Evolutionary conservation across 1,140 invertebrate species (phyloP).

Genomic region (Mamestra configurata): DNA sequence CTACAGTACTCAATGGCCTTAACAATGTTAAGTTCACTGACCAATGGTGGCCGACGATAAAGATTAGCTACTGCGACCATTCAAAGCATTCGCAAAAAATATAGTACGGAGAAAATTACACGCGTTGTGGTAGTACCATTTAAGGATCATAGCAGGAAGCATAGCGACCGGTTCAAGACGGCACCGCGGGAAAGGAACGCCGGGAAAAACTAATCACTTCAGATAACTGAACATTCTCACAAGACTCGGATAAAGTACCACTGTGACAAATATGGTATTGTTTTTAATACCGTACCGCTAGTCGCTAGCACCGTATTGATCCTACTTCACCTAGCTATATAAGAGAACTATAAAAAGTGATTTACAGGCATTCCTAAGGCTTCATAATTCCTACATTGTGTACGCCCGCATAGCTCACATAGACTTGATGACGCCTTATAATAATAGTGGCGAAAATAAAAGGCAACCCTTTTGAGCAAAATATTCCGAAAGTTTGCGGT

Average conservation of each 20-base stretch:
- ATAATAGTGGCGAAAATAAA: conserved; percentile 79
- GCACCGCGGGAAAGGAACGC: conserved; percentile 62
- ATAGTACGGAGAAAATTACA: conserved; percentile 72
- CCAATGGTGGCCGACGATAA: conserved; percentile 57
- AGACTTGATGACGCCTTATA: conserved; percentile 59
- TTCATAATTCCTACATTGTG: conserved; percentile 60
- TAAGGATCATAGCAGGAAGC: conserved; percentile 81
- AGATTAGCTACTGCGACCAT: conserved; percentile 63
- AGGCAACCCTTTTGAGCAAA: conserved; percentile 61
- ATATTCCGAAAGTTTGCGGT: conserved; percentile 75
- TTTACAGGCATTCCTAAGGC: conserved; percentile 57
- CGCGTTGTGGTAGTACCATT: conserved; percentile 70
- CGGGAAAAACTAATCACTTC: conserved; percentile 72
- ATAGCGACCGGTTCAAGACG: conserved; percentile 63
- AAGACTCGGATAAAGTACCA: conserved; percentile 48
- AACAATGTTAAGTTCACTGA: conserved; percentile 64
- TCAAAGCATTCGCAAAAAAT: conserved; percentile 68
- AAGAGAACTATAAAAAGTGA: conserved; percentile 56
- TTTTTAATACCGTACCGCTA: conserved; percentile 49
- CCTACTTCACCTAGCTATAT: neutral
- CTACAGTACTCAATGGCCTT: neutral
- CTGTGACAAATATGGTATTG: conserved; percentile 53
- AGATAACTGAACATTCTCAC: conserved; percentile 72
- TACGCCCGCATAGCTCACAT: conserved; percentile 69
- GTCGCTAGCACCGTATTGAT: neutral